Evolutionary conservation across 2,113 vertebrate species (phyloP).

Genomic region (Sylvilagus bachmani): DNA sequence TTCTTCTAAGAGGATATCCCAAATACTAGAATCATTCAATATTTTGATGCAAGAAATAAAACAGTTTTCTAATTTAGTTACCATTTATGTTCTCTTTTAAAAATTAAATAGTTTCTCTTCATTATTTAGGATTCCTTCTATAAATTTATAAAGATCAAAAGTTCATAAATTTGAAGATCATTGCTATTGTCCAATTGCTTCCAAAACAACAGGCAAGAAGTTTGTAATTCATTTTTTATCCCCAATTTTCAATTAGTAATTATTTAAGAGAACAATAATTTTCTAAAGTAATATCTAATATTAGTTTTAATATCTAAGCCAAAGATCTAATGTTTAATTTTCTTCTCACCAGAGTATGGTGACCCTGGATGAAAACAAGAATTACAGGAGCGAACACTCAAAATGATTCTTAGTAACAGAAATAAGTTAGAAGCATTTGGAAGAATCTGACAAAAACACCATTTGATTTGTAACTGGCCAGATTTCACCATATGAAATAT

Average conservation of each 20-base stretch:
- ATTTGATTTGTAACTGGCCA: background rate
- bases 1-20: background rate
- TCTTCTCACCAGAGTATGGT: constrained; percentile 61
- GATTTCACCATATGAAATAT: constrained; percentile 11
- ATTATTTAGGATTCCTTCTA: background rate
- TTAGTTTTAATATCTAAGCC: background rate
- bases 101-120: background rate
- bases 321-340: background rate
- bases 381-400: constrained; percentile 51
- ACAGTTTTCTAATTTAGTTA: constrained; percentile 39
- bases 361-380: constrained; percentile 51
- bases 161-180: constrained; percentile 63
- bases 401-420: constrained; percentile 45
- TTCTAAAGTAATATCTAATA: constrained; percentile 14
- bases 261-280: constrained; percentile 65
- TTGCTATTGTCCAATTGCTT: constrained; percentile 64
- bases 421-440: constrained; percentile 64
- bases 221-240: constrained; percentile 56
- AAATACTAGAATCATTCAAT: background rate
- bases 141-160: constrained; percentile 40
- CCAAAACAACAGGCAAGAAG: constrained; percentile 66
- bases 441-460: constrained; percentile 53
- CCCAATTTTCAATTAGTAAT: constrained; percentile 79
- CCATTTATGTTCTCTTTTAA: constrained; percentile 2
- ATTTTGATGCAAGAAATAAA: constrained; percentile 40